A percentile compares a stretch with the other conserved stretches of the same genome.
Conservation (phyloP, 2,113 vertebrate genomes). For the Cephalopholis sonnerati region DNA sequence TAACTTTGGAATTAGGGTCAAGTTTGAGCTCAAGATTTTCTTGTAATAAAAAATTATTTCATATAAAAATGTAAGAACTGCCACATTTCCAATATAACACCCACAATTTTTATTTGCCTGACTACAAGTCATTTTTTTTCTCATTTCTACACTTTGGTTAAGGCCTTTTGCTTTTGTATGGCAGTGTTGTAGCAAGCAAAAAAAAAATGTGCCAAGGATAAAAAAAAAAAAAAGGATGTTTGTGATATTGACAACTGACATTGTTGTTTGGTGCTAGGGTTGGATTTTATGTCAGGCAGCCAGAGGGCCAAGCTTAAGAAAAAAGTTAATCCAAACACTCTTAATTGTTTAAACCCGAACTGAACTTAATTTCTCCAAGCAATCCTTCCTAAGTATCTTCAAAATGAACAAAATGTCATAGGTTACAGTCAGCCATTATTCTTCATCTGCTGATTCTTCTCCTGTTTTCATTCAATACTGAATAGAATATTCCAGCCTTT, state of each 20-base stretch:
- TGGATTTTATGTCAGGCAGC: background rate
- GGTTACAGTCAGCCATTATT: conserved; percentile 9
- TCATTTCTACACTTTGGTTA: no score
- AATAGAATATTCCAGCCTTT: conserved; percentile 21
- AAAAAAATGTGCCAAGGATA: background rate
- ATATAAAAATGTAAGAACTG: no score
- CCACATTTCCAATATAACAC: no score
- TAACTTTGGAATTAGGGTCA: no score
- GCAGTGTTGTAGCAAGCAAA: background rate
- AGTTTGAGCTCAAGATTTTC: no score
- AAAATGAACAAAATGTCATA: background rate
- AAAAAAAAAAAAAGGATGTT: background rate
- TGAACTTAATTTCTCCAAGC: conserved; percentile 2
- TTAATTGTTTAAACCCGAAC: background rate
- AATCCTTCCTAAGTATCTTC: conserved; percentile 1
- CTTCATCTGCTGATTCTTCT: conserved; percentile 4
- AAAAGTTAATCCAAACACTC: background rate
- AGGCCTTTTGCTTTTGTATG: no score
- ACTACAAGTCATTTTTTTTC: no score
- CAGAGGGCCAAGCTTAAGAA: background rate
- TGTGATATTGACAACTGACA: no score
- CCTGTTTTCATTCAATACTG: conserved; percentile 1
- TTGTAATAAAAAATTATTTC: no score
- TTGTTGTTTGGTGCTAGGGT: no score
- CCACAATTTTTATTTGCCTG: no score